Evolutionary conservation across 2,113 vertebrate genomes (phyloP).

Genomic region (Oreochromis spilurus): DNA sequence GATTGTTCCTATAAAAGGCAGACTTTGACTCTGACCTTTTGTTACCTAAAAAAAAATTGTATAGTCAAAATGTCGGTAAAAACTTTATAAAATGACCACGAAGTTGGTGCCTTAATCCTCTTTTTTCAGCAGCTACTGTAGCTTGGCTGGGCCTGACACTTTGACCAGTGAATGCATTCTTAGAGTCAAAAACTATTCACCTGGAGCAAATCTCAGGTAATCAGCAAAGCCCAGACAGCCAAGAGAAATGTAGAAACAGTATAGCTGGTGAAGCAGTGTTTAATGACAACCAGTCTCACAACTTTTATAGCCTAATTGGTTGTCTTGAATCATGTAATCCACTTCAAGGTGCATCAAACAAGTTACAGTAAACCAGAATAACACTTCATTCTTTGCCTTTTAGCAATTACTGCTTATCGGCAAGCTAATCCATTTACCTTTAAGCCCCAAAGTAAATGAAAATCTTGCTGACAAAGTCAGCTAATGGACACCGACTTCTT

Average conservation of each 20-base stretch:
- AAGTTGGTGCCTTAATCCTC: neutral
- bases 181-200: neutral
- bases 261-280: neutral
- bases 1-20: neutral
- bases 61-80: neutral
- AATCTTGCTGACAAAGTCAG: neutral
- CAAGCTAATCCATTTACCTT: neutral
- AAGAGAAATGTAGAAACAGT: neutral
- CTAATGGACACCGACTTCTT: neutral
- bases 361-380: neutral
- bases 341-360: neutral
- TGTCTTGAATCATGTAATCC: neutral
- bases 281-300: neutral
- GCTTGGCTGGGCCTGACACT: neutral
- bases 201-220: neutral
- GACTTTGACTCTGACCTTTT: conserved; percentile 7
- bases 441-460: neutral
- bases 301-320: neutral
- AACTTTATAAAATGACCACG: neutral
- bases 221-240: neutral
- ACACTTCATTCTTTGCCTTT: neutral
- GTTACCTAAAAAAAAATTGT: neutral
- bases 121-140: neutral
- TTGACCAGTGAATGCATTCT: neutral
- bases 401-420: neutral